Conservation (phyloP, 2,888 invertebrate species). For the Tipula confusa region DNA sequence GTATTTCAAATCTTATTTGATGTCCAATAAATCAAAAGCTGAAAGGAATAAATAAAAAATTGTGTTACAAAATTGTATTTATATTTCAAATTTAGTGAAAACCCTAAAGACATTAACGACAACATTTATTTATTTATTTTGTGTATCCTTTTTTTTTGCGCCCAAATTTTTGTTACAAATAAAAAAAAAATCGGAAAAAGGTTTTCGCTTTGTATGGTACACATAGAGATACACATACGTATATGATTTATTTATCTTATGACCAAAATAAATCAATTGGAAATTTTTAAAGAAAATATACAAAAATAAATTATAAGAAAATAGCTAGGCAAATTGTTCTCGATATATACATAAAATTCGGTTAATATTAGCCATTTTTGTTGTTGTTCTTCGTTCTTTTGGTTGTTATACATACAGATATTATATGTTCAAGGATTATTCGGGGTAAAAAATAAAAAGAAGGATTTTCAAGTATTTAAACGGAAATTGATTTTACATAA, state of each 20-base stretch:
- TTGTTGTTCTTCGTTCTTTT: neutral
- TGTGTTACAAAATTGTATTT: conserved; percentile 25
- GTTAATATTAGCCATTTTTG: neutral
- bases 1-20: neutral
- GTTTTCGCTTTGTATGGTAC: neutral
- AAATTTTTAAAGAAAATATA: neutral
- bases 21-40: conserved; percentile 20
- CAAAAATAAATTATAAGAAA: neutral
- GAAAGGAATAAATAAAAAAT: conserved; percentile 15
- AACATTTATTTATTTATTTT: neutral
- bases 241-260: conserved; percentile 5
- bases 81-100: conserved; percentile 20
- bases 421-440: neutral
- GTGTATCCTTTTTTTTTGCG: neutral
- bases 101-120: conserved; percentile 20
- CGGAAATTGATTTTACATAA: conserved; percentile 3
- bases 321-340: neutral
- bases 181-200: neutral
- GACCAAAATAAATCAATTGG: conserved; percentile 25
- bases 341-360: neutral
- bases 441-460: neutral
- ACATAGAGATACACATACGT: neutral
- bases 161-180: neutral
- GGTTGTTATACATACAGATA: too few species aligned
- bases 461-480: neutral